Conservation (phyloP, 2,888 invertebrate genomes). For the Sinopyrophorus schimmeli region DNA sequence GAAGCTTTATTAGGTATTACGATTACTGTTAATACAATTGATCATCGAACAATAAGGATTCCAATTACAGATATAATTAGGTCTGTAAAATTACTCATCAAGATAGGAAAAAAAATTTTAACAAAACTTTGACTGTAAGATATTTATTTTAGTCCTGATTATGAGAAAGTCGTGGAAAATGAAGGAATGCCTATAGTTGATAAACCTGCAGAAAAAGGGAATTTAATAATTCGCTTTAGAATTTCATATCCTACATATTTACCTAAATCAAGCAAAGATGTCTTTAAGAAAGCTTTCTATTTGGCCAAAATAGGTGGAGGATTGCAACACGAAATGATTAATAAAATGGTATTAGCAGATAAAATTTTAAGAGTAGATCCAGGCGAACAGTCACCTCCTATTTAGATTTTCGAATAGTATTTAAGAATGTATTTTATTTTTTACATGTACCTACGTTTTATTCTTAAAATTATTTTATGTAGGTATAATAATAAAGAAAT, state of each 20-base stretch:
- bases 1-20: slow-evolving; percentile 74
- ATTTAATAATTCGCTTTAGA: slow-evolving; percentile 70
- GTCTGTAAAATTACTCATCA: no score
- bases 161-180: slow-evolving; percentile 67
- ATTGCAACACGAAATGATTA: slow-evolving; percentile 51
- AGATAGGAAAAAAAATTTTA: slow-evolving; percentile 6
- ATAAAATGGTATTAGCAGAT: slow-evolving; percentile 54
- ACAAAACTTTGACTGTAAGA: neutral
- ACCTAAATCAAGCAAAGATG: slow-evolving; percentile 55
- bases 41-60: slow-evolving; percentile 68
- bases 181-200: slow-evolving; percentile 76
- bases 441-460: no score
- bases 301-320: slow-evolving; percentile 49
- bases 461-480: no score
- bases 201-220: slow-evolving; percentile 65
- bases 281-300: slow-evolving; percentile 50
- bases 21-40: slow-evolving; percentile 69
- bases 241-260: slow-evolving; percentile 62
- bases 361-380: slow-evolving; percentile 53
- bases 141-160: slow-evolving; percentile 59
- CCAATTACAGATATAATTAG: slow-evolving; percentile 73
- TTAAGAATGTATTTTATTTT: no score
- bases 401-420: no score
- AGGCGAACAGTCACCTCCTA: slow-evolving; percentile 52
- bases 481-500: no score